Evolutionary conservation across 2,888 invertebrate genomes (phyloP).

Genomic region (Cataglyphis livida): DNA sequence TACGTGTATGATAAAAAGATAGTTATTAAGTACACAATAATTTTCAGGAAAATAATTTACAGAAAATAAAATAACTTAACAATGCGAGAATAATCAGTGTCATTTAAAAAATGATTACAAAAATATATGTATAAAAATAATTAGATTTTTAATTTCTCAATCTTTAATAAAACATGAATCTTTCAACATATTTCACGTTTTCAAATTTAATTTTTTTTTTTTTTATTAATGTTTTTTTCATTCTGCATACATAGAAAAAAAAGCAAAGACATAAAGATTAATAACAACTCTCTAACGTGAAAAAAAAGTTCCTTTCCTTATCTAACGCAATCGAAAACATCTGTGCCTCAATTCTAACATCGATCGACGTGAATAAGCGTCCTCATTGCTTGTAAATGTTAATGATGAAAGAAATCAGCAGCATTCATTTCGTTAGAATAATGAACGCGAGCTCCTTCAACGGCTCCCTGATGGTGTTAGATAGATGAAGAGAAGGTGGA

Average conservation of each 20-base stretch:
- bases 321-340: not conserved
- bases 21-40: slow-evolving; percentile 15
- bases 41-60: not conserved
- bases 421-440: slow-evolving; percentile 16
- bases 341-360: not conserved
- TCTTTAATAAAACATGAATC: not conserved
- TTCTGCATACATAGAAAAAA: not conserved
- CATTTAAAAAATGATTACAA: not conserved
- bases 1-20: not conserved
- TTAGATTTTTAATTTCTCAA: not conserved
- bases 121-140: not conserved
- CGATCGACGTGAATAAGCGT: not conserved
- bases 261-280: not conserved
- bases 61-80: not conserved
- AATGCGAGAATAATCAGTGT: not conserved
- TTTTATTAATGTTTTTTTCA: not conserved
- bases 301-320: not conserved
- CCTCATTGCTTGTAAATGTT: not conserved
- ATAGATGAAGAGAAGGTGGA: not conserved
- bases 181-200: not conserved
- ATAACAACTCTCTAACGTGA: not conserved
- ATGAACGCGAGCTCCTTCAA: not conserved
- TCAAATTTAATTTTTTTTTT: not conserved
- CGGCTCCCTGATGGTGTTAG: not conserved
- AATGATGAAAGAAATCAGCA: not conserved